Percentiles rank a stretch among this genome's conserved stretches.
phyloP scores from a whole-genome alignment of 2,113 vertebrate genomes.

The Pimephales promelas region DNA sequence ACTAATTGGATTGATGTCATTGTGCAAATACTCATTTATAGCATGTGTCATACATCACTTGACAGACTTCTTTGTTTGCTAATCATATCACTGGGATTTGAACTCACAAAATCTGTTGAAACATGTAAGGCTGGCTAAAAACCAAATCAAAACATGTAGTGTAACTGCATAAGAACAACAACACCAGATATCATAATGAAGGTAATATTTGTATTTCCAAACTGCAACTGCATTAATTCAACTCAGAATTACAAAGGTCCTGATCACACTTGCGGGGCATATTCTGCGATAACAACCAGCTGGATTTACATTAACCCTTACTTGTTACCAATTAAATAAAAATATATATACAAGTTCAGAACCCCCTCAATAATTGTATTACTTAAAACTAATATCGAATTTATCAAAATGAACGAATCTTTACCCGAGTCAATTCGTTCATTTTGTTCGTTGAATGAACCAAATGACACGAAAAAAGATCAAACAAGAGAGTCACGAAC shows the following conservation, averaged over 20 bases:
- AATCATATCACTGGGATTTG: neutral
- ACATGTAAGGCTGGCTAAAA: neutral
- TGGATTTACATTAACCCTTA: no score
- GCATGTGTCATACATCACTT: slow-evolving; percentile 1
- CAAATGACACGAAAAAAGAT: no score
- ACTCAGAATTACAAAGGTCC: neutral
- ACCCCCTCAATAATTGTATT: no score
- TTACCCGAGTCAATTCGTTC: no score
- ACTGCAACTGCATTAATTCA: neutral
- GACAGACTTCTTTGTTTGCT: neutral
- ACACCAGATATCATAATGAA: neutral
- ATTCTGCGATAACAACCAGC: no score
- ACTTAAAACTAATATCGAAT: no score
- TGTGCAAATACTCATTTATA: neutral
- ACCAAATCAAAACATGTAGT: neutral
- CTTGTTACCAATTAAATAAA: no score
- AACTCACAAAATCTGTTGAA: neutral
- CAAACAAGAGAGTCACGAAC: no score
- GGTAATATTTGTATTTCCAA: neutral
- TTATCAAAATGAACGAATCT: no score
- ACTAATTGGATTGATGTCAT: neutral
- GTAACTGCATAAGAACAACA: neutral
- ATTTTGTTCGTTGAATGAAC: no score
- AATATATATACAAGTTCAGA: no score
- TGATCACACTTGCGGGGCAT: no score